Evolutionary conservation across 2,797 vertebrate species (phyloP).

Genomic region (Alcedo atthis): DNA sequence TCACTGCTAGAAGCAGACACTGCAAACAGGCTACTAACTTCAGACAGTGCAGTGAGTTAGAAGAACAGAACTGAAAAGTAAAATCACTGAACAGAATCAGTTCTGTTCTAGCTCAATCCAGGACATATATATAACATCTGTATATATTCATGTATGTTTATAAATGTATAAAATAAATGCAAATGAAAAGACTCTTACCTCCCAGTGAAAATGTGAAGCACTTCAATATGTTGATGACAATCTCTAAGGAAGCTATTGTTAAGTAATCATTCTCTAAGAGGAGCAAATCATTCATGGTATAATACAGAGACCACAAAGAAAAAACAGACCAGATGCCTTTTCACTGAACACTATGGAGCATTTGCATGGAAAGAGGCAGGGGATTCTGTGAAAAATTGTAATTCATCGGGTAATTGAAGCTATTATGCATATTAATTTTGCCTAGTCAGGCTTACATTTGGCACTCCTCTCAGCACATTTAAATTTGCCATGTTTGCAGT

Average conservation of each 20-base stretch:
- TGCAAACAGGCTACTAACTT: no score
- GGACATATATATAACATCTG: not conserved
- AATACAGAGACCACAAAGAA: not conserved
- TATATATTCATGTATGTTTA: not conserved
- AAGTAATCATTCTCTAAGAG: not conserved
- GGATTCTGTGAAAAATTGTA: not conserved
- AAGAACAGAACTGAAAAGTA: no score
- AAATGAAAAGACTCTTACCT: not conserved
- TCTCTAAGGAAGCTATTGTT: not conserved
- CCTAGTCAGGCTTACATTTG: constrained; percentile 46
- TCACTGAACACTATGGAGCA: not conserved
- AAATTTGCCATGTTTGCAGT: not conserved
- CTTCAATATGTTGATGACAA: not conserved
- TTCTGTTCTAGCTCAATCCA: no score
- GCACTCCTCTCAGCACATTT: not conserved
- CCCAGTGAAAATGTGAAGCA: not conserved
- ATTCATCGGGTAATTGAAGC: not conserved
- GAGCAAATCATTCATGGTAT: not conserved
- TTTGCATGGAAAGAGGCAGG: not conserved
- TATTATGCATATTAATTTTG: constrained; percentile 48
- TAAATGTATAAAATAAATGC: not conserved
- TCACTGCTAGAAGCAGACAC: no score
- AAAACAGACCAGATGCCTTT: constrained; percentile 51
- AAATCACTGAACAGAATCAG: no score
- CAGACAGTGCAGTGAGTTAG: no score